Evolutionary conservation across 2,888 invertebrate genomes (phyloP).

Genomic region (Escarpia spicata): DNA sequence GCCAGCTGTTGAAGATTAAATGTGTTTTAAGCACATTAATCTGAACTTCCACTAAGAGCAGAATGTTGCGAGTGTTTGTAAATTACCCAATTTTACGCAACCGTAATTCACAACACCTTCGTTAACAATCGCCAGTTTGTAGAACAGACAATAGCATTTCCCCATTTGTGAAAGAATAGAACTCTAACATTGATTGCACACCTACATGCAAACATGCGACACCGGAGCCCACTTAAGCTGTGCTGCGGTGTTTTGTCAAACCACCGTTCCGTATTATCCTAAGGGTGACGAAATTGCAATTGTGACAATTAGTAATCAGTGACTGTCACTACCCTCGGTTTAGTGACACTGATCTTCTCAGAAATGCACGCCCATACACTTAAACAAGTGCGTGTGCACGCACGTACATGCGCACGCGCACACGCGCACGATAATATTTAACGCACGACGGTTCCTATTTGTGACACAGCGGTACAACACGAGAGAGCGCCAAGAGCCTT

Average conservation of each 20-base stretch:
- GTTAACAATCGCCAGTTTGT: neutral
- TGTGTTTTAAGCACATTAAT: neutral
- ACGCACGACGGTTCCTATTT: neutral
- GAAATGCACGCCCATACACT: neutral
- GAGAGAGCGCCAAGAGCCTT: constrained; percentile 78
- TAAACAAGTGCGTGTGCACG: neutral
- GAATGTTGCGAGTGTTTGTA: neutral
- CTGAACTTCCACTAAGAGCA: neutral
- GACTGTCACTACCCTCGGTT: neutral
- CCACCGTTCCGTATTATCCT: neutral
- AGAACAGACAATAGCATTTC: neutral
- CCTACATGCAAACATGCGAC: neutral
- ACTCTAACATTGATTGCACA: neutral
- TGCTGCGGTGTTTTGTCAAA: no score
- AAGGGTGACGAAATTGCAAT: neutral
- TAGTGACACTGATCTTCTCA: neutral
- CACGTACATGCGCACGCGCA: neutral
- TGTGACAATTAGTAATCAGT: constrained; percentile 2
- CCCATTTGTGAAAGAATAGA: neutral
- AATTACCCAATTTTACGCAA: neutral
- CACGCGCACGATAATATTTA: neutral
- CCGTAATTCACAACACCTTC: neutral
- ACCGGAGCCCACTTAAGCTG: no score
- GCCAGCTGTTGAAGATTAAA: neutral
- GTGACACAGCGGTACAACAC: constrained; percentile 80